phyloP scores from a whole-genome alignment of 2,888 invertebrate genomes.

The Euplexia lucipara region DNA sequence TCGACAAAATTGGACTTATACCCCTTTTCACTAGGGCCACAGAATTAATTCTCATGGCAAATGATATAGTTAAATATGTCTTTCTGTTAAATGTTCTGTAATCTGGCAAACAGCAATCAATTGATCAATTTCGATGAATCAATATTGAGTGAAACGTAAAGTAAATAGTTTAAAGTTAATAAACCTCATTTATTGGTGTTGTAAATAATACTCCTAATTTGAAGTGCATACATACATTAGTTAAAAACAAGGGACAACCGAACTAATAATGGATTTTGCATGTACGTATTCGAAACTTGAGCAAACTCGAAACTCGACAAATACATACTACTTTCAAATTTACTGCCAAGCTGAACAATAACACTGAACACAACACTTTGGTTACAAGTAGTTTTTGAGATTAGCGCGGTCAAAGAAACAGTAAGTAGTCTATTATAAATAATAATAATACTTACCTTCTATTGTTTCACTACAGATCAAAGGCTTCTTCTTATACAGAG shows the following conservation, averaged over 20 bases:
- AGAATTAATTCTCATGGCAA: constrained; percentile 15
- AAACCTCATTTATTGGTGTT: constrained; percentile 23
- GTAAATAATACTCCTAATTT: constrained; percentile 26
- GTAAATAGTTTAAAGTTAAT: constrained; percentile 40
- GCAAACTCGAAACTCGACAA: constrained; percentile 1
- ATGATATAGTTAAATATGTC: constrained; percentile 20
- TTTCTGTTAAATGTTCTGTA: not conserved
- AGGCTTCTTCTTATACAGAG: too few species aligned
- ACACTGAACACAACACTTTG: too few species aligned
- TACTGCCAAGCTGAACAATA: constrained; percentile 39
- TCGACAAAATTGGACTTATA: too few species aligned
- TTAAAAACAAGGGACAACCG: constrained; percentile 17
- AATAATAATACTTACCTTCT: constrained; percentile 15
- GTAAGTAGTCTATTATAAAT: too few species aligned
- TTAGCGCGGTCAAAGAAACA: too few species aligned
- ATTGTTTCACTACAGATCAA: too few species aligned
- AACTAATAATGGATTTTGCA: constrained; percentile 43
- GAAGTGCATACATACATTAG: constrained; percentile 31
- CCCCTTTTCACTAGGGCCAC: too few species aligned
- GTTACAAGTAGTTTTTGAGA: too few species aligned
- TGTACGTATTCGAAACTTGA: constrained; percentile 27
- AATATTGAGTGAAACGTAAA: constrained; percentile 35
- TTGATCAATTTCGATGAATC: constrained; percentile 22
- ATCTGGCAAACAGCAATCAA: constrained; percentile 13
- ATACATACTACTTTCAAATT: constrained; percentile 26